Percentiles rank a stretch among this genome's conserved stretches.
phyloP scores from a whole-genome alignment of 1,140 invertebrate species.

The Drosophila gunungcola region DNA sequence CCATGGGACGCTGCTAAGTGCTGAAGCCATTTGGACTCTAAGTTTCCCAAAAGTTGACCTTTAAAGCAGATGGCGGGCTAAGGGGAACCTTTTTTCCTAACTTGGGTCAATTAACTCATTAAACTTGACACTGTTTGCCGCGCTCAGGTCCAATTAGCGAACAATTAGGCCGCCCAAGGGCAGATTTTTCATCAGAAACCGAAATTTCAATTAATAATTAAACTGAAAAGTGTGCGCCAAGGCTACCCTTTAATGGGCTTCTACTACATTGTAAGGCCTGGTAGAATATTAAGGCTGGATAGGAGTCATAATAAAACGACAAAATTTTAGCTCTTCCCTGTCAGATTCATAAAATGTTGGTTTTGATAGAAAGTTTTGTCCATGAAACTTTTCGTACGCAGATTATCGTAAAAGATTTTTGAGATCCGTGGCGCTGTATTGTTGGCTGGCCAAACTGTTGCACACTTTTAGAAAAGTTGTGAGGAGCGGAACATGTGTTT shows the following conservation, averaged over 20 bases:
- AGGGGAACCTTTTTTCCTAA: neutral
- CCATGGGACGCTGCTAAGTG: constrained; percentile 24
- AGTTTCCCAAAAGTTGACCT: constrained; percentile 20
- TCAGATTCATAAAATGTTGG: constrained; percentile 27
- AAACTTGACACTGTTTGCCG: constrained; percentile 18
- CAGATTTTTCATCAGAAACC: constrained; percentile 24
- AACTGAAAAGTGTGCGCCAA: constrained; percentile 2
- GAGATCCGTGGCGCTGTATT: constrained; percentile 18
- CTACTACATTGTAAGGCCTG: neutral
- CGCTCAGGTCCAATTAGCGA: constrained; percentile 37
- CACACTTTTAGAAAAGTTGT: constrained; percentile 21
- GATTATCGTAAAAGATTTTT: constrained; percentile 38
- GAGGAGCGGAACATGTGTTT: constrained; percentile 25
- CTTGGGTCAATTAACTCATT: constrained; percentile 50
- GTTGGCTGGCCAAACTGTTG: constrained; percentile 42
- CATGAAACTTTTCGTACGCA: constrained; percentile 26
- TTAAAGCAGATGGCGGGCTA: neutral
- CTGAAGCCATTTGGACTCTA: constrained; percentile 33
- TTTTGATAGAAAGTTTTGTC: constrained; percentile 35
- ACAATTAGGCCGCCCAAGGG: constrained; percentile 38
- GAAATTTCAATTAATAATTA: constrained; percentile 47
- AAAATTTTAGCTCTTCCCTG: constrained; percentile 3
- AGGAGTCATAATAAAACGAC: neutral
- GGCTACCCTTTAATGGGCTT: neutral
- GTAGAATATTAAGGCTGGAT: neutral